A percentile compares a stretch with the other conserved stretches of the same genome.
Conservation (phyloP, 2,888 invertebrate species). For the Dicyrtoma fusca region DNA sequence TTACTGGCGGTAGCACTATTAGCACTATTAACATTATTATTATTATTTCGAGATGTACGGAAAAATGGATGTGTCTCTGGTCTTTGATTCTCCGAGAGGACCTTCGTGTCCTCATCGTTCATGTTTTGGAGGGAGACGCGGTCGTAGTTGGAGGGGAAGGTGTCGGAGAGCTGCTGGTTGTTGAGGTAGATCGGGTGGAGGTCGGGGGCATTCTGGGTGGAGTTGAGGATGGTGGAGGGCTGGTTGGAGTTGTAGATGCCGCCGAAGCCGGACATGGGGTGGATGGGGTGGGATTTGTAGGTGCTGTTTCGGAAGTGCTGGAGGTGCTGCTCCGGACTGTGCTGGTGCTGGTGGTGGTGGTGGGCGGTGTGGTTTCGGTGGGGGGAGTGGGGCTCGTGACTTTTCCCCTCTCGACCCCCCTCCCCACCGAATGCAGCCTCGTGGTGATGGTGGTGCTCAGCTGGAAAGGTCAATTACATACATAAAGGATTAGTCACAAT, state of each 20-base stretch:
- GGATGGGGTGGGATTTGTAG: constrained; percentile 33
- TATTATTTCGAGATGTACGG: constrained; percentile 25
- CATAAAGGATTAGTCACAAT: no score
- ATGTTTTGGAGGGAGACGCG: not conserved
- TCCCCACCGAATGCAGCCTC: not conserved
- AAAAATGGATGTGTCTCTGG: constrained; percentile 28
- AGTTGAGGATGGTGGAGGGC: constrained; percentile 16
- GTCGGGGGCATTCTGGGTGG: constrained; percentile 29
- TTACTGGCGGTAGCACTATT: not conserved
- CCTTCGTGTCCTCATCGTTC: not conserved
- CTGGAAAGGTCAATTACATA: constrained; percentile 10
- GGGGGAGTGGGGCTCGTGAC: not conserved
- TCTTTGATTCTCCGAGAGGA: not conserved
- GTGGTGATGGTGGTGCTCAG: constrained; percentile 29
- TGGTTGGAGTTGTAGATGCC: constrained; percentile 15
- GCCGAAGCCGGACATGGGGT: constrained; percentile 34
- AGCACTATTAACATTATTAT: no score
- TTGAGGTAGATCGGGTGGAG: constrained; percentile 29
- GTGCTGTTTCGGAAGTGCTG: constrained; percentile 29
- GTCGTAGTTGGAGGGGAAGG: not conserved
- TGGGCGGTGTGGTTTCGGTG: not conserved
- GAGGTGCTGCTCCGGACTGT: not conserved
- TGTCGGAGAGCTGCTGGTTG: constrained; percentile 21
- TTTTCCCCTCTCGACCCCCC: not conserved
- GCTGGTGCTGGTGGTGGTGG: constrained; percentile 23